phyloP scores from a whole-genome alignment of 2,888 invertebrate genomes.

The Nebria salina region DNA sequence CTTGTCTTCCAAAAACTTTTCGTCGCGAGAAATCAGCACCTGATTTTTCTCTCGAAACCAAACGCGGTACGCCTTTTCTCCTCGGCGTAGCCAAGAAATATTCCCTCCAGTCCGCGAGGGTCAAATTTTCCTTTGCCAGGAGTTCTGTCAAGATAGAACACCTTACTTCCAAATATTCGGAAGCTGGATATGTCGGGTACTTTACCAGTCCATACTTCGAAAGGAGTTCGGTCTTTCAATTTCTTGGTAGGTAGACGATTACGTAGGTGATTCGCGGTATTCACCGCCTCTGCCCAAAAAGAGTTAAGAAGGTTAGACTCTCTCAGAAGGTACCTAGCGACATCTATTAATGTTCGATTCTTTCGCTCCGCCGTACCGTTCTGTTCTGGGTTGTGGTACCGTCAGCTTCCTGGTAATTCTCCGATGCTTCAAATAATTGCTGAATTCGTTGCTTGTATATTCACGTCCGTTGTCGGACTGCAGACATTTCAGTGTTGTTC shows the following conservation, averaged over 20 bases:
- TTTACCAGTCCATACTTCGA: constrained; percentile 5
- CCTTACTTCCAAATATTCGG: not conserved
- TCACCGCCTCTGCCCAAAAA: constrained; percentile 8
- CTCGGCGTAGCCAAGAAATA: constrained; percentile 47
- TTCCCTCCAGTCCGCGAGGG: not conserved
- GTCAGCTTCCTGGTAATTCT: constrained; percentile 46
- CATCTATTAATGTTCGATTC: too few relatives aligned
- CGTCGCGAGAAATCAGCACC: constrained; percentile 48
- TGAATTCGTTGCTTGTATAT: constrained; percentile 44
- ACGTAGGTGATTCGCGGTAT: not conserved
- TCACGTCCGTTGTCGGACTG: constrained; percentile 47
- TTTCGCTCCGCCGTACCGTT: constrained; percentile 22
- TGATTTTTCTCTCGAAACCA: constrained; percentile 47
- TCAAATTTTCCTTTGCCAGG: constrained; percentile 2
- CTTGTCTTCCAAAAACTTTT: constrained; percentile 39
- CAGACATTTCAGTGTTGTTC: constrained; percentile 44
- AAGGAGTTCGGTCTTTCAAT: not conserved
- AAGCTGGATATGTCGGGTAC: not conserved
- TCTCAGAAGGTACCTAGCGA: too few relatives aligned
- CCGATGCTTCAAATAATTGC: constrained; percentile 39
- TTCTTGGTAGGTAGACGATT: not conserved
- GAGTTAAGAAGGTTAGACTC: not conserved
- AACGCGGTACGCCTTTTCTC: constrained; percentile 51
- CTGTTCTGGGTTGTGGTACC: constrained; percentile 35
- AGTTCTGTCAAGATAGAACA: too few relatives aligned